A percentile compares a stretch with the other conserved stretches of the same genome.
Evolutionary conservation across 2,888 invertebrate species (phyloP).

Genomic region (Epirrita christyi): DNA sequence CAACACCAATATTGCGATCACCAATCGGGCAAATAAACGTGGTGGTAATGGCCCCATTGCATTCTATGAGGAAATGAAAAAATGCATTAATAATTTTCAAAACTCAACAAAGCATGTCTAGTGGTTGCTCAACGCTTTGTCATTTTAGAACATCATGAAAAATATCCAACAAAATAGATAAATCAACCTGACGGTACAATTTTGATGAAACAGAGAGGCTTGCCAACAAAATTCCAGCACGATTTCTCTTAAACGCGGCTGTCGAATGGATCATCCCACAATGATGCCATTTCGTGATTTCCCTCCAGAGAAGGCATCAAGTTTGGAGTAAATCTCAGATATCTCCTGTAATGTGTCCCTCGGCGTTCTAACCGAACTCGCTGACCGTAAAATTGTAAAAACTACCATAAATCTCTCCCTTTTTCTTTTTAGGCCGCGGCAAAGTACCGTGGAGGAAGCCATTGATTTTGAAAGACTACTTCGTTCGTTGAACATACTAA

Average conservation of each 20-base stretch:
- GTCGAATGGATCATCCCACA: constrained; percentile 63
- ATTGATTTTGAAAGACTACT: constrained; percentile 32
- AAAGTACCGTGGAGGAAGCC: constrained; percentile 36
- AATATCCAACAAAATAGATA: constrained; percentile 15
- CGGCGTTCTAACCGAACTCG: constrained; percentile 70
- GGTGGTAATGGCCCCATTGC: no score
- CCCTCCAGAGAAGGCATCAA: constrained; percentile 77
- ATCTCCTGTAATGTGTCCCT: constrained; percentile 78
- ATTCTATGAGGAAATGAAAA: no score
- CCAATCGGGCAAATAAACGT: no score
- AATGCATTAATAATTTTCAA: background rate
- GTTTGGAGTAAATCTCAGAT: constrained; percentile 81
- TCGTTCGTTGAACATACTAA: constrained; percentile 12
- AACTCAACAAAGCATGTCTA: background rate
- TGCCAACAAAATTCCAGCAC: constrained; percentile 42
- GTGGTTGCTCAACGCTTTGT: no score
- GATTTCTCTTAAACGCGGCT: constrained; percentile 49
- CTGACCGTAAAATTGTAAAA: constrained; percentile 84
- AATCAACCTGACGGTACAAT: constrained; percentile 8
- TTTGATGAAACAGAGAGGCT: constrained; percentile 32
- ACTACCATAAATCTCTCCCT: constrained; percentile 78
- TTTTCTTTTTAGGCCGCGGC: constrained; percentile 51
- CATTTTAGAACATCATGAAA: no score
- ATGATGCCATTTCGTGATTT: constrained; percentile 75
- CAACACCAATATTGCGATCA: no score